Evolutionary conservation across 2,113 vertebrate genomes (phyloP), one percentile per base, ranked within the genome.

Genomic region (Stomatorhinus ivindoensis): DNA sequence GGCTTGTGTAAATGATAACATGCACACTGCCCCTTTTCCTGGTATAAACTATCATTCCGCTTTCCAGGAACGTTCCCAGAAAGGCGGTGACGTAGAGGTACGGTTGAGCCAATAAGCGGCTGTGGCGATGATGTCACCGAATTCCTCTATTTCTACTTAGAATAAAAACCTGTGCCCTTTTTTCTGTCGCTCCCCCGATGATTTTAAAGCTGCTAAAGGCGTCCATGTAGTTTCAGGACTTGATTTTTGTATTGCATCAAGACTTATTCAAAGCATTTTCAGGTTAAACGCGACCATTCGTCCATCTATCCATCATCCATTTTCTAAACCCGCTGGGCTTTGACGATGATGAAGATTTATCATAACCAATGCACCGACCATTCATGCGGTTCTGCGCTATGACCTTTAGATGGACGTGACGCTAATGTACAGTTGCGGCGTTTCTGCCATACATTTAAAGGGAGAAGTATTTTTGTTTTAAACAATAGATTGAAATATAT

Each of bases 21-120:
- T 55, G 44, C 51, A 15, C 24, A 15, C 73, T n/a, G 17, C 39
- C n/a, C 27, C 24, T 89, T 91, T 90, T 87, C 86, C 88, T 76
- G 86, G 90, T 87, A 85, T 44, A 65, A 87, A 83, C 35, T 87
- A 89, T 87, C 92, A 80, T 90, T 53, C 86, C 85, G 89, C 92
- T 94, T 94, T 92, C 92, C 92, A 94, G 91, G 93, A 94, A 93
- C 89, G 92, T 93, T 94, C 93, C 58, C 88, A 93, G 92, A 92
- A 93, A 90, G 90, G 82, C 31, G 24, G 69, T 89, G 92, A 21
- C 15, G 86, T 46, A 80, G 80, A 50, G 87, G 87, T 90, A 19
- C 35, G 2, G n/a, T 80, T 87, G 76, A 73, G 87, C 91, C 89
- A 92, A 90, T 91, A 89, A 73, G 61, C 61, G 58, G 73, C 27